phyloP scores from a whole-genome alignment of 2,113 vertebrate species.

The Dromaius novaehollandiae region DNA sequence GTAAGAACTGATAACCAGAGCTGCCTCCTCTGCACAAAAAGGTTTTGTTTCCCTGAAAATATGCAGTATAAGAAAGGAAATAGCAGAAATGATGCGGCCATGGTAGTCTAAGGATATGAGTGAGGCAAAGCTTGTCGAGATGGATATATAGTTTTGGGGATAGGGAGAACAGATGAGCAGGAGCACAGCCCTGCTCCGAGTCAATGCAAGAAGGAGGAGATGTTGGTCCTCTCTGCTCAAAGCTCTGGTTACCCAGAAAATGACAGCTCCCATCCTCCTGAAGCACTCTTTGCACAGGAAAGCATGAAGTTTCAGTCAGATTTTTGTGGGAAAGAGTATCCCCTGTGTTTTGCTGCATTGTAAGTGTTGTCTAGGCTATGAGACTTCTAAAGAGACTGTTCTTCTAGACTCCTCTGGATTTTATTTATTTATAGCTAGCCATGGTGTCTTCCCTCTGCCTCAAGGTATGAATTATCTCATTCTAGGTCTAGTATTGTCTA shows the following conservation, averaged over 20 bases:
- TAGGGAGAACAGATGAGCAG: not conserved
- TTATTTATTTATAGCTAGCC: not conserved
- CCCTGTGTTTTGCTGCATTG: not conserved
- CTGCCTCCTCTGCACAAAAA: not conserved
- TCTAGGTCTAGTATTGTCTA: not conserved
- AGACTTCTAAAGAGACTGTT: not conserved
- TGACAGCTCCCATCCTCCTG: not conserved
- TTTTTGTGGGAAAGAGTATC: not conserved
- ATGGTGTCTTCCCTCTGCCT: not conserved
- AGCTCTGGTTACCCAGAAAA: not conserved
- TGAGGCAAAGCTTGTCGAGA: not conserved
- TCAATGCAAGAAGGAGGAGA: not conserved
- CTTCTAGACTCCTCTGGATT: not conserved
- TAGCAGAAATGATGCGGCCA: fast-evolving
- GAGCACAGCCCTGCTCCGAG: not conserved
- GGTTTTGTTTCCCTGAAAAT: not conserved
- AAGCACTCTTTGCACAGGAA: not conserved
- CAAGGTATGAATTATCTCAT: not conserved
- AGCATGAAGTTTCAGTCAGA: not conserved
- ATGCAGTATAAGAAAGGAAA: not conserved
- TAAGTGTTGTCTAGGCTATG: not conserved
- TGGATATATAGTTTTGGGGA: not conserved
- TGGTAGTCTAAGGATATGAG: not conserved
- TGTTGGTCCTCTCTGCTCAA: not conserved
- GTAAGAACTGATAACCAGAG: not conserved